phyloP scores from a whole-genome alignment of 2,888 invertebrate genomes.

The Eupithecia pulchellata region DNA sequence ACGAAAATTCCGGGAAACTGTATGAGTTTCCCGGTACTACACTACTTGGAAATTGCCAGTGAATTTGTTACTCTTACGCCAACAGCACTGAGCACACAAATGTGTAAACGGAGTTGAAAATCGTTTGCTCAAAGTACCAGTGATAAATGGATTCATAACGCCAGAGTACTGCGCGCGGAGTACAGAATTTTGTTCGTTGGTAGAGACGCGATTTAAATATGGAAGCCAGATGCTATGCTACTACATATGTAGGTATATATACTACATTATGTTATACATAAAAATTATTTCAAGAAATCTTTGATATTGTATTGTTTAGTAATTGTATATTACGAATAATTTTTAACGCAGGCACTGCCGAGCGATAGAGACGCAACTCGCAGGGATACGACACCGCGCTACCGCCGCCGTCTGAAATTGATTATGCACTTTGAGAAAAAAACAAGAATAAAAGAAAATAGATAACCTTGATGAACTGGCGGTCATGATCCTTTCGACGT shows the following conservation, averaged over 20 bases:
- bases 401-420: not conserved
- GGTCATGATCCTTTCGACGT: no score
- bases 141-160: constrained; percentile 56
- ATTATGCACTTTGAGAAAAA: no score
- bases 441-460: no score
- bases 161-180: constrained; percentile 32
- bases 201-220: constrained; percentile 4
- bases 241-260: no score
- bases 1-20: not conserved
- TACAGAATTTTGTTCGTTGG: not conserved
- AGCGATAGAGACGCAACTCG: not conserved
- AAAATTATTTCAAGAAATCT: no score
- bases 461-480: no score
- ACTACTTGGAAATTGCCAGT: not conserved
- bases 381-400: not conserved
- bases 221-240: no score
- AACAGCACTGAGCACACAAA: constrained; percentile 31
- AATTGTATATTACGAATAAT: not conserved
- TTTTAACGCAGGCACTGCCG: not conserved
- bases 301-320: not conserved
- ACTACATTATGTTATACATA: no score
- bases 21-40: not conserved
- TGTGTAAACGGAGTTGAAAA: constrained; percentile 45
- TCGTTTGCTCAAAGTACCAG: constrained; percentile 38
- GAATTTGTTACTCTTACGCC: constrained; percentile 22